phyloP scores from a whole-genome alignment of 1,140 invertebrate species.

The Cardiocondyla obscurior region DNA sequence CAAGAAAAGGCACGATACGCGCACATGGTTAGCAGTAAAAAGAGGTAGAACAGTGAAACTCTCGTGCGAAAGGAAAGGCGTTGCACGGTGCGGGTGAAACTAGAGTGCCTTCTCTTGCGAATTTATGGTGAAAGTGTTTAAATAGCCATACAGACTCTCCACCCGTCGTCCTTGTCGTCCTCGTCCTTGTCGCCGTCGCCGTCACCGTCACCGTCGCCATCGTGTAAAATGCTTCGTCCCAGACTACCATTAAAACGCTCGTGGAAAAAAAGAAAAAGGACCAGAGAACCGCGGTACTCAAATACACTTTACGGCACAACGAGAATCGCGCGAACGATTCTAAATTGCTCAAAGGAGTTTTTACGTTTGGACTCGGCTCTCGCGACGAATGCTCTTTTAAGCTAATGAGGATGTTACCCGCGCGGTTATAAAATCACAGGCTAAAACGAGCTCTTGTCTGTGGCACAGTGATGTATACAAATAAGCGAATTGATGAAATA shows the following conservation, averaged over 20 bases:
- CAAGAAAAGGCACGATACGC: conserved; percentile 27
- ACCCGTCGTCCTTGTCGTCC: conserved; percentile 24
- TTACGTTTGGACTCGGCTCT: conserved; percentile 25
- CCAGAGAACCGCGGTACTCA: conserved; percentile 31
- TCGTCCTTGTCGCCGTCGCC: conserved; percentile 3
- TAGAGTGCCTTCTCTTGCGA: conserved; percentile 61
- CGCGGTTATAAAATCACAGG: conserved; percentile 52
- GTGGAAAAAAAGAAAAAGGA: conserved; percentile 28
- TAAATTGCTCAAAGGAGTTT: conserved; percentile 57
- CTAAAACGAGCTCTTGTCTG: conserved; percentile 28
- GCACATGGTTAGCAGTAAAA: conserved; percentile 58
- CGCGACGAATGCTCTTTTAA: conserved; percentile 43
- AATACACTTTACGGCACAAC: conserved; percentile 22
- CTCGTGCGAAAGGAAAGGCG: conserved; percentile 19
- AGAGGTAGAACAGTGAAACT: conserved; percentile 12
- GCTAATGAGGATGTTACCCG: conserved; percentile 54
- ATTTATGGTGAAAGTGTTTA: conserved; percentile 74
- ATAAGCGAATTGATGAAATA: not conserved
- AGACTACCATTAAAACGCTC: conserved; percentile 57
- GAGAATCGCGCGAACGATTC: conserved; percentile 50
- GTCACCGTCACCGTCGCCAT: conserved; percentile 2
- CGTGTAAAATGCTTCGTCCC: conserved; percentile 57
- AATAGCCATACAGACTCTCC: conserved; percentile 67
- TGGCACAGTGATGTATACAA: not conserved
- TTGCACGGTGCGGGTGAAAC: conserved; percentile 60